Evolutionary conservation across 1,140 invertebrate genomes (phyloP).

Genomic region (Drosophila chauvacae): DNA sequence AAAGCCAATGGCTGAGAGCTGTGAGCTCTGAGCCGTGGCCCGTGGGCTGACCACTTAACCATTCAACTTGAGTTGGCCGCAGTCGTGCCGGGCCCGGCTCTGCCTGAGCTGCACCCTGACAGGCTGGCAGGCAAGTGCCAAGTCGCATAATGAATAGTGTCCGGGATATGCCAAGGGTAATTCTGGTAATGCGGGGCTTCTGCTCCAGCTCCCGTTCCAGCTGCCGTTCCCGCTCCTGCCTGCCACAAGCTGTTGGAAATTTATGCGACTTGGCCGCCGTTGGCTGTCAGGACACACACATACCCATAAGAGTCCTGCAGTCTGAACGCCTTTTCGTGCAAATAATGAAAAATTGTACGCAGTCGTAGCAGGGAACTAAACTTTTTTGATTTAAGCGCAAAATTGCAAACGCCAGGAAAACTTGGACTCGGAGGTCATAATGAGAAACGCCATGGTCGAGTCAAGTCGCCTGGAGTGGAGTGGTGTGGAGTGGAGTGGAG

Average conservation of each 20-base stretch:
- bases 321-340: constrained; percentile 53
- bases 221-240: constrained; percentile 11
- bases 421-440: constrained; percentile 64
- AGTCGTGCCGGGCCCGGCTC: constrained; percentile 21
- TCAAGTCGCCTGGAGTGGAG: constrained; percentile 9
- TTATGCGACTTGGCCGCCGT: constrained; percentile 52
- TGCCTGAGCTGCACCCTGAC: constrained; percentile 54
- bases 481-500: constrained; percentile 14
- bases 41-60: constrained; percentile 41
- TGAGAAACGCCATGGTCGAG: constrained; percentile 60
- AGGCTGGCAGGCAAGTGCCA: constrained; percentile 68
- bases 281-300: constrained; percentile 27
- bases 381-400: constrained; percentile 70
- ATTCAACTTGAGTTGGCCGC: constrained; percentile 43
- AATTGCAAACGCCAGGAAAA: constrained; percentile 55
- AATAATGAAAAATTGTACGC: constrained; percentile 74
- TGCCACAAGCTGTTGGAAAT: constrained; percentile 51
- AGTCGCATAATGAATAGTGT: constrained; percentile 74
- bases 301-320: constrained; percentile 35
- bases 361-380: constrained; percentile 47
- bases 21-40: constrained; percentile 2
- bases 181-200: constrained; percentile 48
- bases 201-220: constrained; percentile 10
- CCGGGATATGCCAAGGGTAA: constrained; percentile 54
- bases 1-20: constrained; percentile 8